Base-by-base conservation (phyloP, 2,113 vertebrate genomes). In the Phalacrocorax aristotelis region DNA sequence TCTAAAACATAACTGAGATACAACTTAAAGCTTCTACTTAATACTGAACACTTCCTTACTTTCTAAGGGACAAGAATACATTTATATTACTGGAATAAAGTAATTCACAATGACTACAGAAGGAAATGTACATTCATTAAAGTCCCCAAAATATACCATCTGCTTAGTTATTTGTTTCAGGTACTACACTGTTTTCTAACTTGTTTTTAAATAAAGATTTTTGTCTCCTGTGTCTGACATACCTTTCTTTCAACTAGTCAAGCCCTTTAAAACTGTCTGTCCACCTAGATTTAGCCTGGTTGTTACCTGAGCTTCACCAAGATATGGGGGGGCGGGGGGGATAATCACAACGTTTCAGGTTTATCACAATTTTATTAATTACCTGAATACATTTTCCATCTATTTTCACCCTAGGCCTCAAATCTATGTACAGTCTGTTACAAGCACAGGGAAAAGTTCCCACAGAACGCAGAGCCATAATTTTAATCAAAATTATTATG, bases 171-270 rank as follows among this genome's bases (percentile, higher is more conserved):
- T 5, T 46, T 54, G 25, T 13, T 60, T 66, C 30, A 42, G 32
- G 3, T 36, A 55, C 14, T 29, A 44, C 5, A 20, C 8, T 21
- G 14, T 30, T 79, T 79, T 62, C 60, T 17, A 60, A 25, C 8
- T 14, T 22, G 5, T 15, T 74, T 69, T 80, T 21, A 29, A 77
- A 60, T 21, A 30, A 55, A 38, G 1, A 17, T 15, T 75, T 51
- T 71, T 68, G 15, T n/a, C 15, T 78, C 15, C 19, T 49, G 10
- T 21, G 7, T 23, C 26, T 0, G 0, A 60, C 8, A 30, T 6
- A 38, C 4, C 3, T 44, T 69, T 88, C 22, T 42, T 85, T 61
- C 34, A 90, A 40, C 5, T 64, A 82, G 75, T 34, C 62, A 72
- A 69, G 44, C 18, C 10, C 77, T 20, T 60, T 68, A 89, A 92